Conservation (phyloP, 2,888 invertebrate genomes). For the Apamea crenata region DNA sequence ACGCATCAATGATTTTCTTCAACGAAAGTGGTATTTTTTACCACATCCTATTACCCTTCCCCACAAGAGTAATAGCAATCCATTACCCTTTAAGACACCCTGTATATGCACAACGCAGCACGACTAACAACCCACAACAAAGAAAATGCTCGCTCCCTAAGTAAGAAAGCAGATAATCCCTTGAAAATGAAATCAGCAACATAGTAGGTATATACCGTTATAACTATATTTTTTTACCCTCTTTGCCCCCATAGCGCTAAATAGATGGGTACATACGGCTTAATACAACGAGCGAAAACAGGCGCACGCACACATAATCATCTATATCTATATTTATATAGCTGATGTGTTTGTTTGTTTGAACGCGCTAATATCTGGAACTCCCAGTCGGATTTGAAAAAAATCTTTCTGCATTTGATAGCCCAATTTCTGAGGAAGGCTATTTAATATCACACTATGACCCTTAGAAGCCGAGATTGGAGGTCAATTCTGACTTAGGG, state of each 20-base stretch:
- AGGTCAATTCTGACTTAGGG: no score
- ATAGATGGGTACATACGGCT: neutral
- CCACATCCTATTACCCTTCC: no score
- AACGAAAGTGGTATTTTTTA: neutral
- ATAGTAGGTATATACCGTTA: constrained; percentile 10
- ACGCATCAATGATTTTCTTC: neutral
- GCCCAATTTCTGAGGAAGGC: no score
- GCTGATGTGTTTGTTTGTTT: no score
- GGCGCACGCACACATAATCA: neutral
- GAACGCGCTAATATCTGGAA: no score
- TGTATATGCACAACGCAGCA: constrained; percentile 30
- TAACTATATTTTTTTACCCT: constrained; percentile 27
- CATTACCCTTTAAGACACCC: constrained; percentile 24
- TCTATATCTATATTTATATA: neutral
- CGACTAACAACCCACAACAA: constrained; percentile 25
- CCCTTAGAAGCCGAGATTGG: no score
- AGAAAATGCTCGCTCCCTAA: constrained; percentile 43
- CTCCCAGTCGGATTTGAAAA: no score
- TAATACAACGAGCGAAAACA: neutral
- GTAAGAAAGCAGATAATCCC: constrained; percentile 53
- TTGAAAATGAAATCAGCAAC: constrained; percentile 52
- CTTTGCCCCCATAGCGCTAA: neutral
- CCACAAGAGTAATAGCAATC: neutral
- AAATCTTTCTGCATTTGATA: no score
- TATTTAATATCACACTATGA: no score